These are phyloP conservation scores for Epizoanthus rinbou DNA, from an alignment of 92 coral and sea anemone genomes.

Conservation along the genomic window DNA sequence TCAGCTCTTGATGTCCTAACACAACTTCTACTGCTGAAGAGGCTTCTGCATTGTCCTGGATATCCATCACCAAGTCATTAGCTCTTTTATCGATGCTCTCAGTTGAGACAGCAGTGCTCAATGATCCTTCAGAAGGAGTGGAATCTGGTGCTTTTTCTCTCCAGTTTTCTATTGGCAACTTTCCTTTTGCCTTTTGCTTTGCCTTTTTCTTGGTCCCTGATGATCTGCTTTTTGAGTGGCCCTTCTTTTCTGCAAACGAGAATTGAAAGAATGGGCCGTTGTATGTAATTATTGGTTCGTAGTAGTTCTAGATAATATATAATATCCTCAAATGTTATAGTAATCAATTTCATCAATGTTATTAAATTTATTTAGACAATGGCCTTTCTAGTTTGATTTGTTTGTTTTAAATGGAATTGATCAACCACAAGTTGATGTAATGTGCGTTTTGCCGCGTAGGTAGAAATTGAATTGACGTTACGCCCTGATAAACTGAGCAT, in stretches of 20 bases:
- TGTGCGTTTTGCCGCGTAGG: too few species aligned
- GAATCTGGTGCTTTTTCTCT: slow-evolving; percentile 2
- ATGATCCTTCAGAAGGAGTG: not conserved
- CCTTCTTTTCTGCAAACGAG: slow-evolving; percentile 47
- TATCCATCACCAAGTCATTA: not conserved
- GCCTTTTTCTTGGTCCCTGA: slow-evolving; percentile 71
- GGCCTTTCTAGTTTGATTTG: too few species aligned
- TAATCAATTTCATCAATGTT: too few species aligned
- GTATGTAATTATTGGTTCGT: too few species aligned
- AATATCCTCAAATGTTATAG: too few species aligned
- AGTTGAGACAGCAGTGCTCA: not conserved
- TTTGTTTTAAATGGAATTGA: too few species aligned
- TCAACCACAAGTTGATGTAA: too few species aligned
- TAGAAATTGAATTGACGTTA: too few species aligned
- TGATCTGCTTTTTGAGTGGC: slow-evolving; percentile 56
- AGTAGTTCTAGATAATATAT: too few species aligned
- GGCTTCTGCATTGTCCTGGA: not conserved
- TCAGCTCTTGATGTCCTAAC: not conserved
- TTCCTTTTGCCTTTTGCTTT: slow-evolving; percentile 64
- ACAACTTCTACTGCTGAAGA: not conserved
- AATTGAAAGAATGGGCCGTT: not conserved
- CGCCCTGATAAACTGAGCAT: too few species aligned
- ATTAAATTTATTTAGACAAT: too few species aligned
- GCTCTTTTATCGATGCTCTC: not conserved
- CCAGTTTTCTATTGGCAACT: slow-evolving; percentile 21